Evolutionary conservation across 2,113 vertebrate genomes (phyloP), one percentile per base, ranked within the genome.

Genomic region (Sinocyclocheilus rhinocerous): DNA sequence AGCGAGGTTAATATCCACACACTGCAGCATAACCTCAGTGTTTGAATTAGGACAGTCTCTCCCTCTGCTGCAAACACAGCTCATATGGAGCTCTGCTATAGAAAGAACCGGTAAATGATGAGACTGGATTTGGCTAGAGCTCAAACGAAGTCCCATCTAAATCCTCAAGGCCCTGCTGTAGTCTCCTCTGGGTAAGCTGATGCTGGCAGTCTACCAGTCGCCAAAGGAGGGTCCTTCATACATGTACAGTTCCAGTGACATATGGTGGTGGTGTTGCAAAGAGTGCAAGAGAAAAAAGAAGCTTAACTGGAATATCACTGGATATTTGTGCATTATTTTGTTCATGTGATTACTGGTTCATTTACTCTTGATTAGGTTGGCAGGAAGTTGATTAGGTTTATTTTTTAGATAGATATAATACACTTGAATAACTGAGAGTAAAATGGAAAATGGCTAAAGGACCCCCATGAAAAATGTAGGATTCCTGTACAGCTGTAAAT

Each of bases 171-270:
- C 81, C 72, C 36, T 20, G 73, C 67, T 84, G 75, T 75, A 75
- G 18, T 84, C 48, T 80, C 85, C 55, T 57, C 65, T 70, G 83
- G 61, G 84, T 88, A 86, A 86, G 36, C 59, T 86, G 73, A 55
- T 29, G 72, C 76, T 84, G 81, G 67, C 36, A 84, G 45, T 75
- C 29, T 70, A 84, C 42, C 83, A 72, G 86, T 83, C 15, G 42
- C 70, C 52, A 76, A 72, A 84, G 55, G 57, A 83, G 80, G 84
- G 70, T 83, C 79, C 57, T 55, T 24, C 33, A 59, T 78, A 55
- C 76, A 88, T 75, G 72, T 69, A 63, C 76, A 75, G 75, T 69
- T 84, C 70, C 59, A 36, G 22, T 86, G 81, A 63, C 81, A 86
- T 76, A 78, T 65, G 80, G 75, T 75, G 65, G 50, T 70, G 11